Percentiles rank a stretch among this genome's conserved stretches.
Evolutionary conservation across 2,888 invertebrate species (phyloP).

Genomic region (Merodon equestris): DNA sequence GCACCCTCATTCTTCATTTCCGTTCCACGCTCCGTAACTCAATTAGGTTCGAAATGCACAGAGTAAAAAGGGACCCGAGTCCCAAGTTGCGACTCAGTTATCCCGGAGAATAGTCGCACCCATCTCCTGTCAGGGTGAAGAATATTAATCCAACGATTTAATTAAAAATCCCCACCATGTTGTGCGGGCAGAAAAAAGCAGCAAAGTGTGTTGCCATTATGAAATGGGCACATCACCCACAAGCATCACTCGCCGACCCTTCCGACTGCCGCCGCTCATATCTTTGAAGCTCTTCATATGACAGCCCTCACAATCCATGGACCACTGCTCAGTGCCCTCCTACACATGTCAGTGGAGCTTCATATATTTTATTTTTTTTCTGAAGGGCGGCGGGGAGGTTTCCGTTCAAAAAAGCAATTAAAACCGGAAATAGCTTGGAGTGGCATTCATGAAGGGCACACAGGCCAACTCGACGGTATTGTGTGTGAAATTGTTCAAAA

Average conservation of each 20-base stretch:
- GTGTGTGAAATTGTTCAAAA: conserved; percentile 50
- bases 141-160: conserved; percentile 67
- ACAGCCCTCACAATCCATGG: conserved; percentile 28
- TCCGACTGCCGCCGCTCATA: no score
- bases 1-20: background rate
- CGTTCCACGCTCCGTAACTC: conserved; percentile 44
- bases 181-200: conserved; percentile 12
- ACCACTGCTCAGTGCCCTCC: conserved; percentile 13
- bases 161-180: conserved; percentile 61
- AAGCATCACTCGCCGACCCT: no score
- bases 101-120: conserved; percentile 17
- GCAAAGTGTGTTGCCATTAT: conserved; percentile 9
- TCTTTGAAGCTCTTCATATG: no score
- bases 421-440: conserved; percentile 64
- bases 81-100: no score
- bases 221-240: background rate
- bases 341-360: no score
- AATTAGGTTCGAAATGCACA: conserved; percentile 44
- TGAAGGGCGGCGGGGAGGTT: no score
- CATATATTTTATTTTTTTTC: no score
- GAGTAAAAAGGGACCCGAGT: no score
- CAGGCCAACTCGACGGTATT: conserved; percentile 15
- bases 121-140: conserved; percentile 18
- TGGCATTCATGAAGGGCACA: conserved; percentile 30
- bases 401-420: conserved; percentile 66